Percentiles rank a stretch among this genome's conserved stretches.
phyloP scores from a whole-genome alignment of 2,113 vertebrate species.

The Numida meleagris region DNA sequence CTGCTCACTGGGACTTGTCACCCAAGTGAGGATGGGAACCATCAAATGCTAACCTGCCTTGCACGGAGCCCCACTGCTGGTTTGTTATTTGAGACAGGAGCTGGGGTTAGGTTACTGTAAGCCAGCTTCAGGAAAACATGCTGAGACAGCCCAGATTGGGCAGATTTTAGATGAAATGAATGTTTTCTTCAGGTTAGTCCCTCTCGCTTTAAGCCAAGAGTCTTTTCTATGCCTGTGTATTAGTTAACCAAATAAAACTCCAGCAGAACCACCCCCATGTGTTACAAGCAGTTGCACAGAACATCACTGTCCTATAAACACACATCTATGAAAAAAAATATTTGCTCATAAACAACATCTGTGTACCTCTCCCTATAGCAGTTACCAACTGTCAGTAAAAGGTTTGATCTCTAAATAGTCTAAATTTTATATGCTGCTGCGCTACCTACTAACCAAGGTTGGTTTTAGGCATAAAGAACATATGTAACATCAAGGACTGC shows the following conservation, averaged over 20 bases:
- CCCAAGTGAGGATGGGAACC: neutral
- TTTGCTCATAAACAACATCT: conserved; percentile 50
- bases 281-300: neutral
- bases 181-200: neutral
- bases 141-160: neutral
- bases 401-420: neutral
- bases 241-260: conserved; percentile 22
- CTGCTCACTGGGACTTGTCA: neutral
- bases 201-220: neutral
- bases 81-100: rapidly evolving
- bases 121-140: neutral
- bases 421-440: neutral
- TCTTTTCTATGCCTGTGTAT: neutral
- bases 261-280: neutral
- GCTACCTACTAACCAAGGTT: neutral
- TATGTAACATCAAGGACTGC: neutral
- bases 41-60: neutral
- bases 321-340: conserved; percentile 11
- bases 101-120: neutral
- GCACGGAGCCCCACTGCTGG: rapidly evolving
- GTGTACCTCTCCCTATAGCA: neutral
- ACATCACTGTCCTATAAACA: conserved; percentile 46
- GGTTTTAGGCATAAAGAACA: neutral
- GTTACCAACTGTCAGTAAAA: neutral
- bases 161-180: neutral